Percentiles rank a stretch among this genome's conserved stretches.
Conservation (phyloP, 2,113 vertebrate species). For the Morone chrysops region DNA sequence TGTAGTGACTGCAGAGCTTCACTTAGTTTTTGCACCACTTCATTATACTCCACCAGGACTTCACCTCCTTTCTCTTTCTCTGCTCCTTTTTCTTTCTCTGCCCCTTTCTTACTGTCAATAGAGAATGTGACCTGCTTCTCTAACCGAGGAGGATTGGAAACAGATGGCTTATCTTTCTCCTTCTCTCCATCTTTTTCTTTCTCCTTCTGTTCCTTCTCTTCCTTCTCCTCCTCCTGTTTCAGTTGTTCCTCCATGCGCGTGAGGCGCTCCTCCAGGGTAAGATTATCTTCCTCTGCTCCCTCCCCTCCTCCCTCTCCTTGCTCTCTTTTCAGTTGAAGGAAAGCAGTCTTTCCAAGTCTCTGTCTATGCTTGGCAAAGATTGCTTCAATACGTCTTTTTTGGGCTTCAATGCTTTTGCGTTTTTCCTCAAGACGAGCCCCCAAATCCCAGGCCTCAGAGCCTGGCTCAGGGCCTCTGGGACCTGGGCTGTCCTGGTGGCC, state of each 20-base stretch:
- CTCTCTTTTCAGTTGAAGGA: slow-evolving; percentile 88
- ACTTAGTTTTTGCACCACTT: slow-evolving; percentile 90
- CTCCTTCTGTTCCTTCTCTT: slow-evolving; percentile 51
- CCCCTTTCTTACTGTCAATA: slow-evolving; percentile 81
- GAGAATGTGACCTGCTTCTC: slow-evolving; percentile 91
- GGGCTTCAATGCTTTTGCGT: slow-evolving; percentile 91
- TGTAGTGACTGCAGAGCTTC: slow-evolving; percentile 89
- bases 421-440: slow-evolving; percentile 92
- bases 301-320: slow-evolving; percentile 74
- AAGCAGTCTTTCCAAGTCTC: slow-evolving; percentile 90
- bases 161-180: slow-evolving; percentile 60
- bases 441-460: slow-evolving; percentile 88
- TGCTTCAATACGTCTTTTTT: slow-evolving; percentile 93
- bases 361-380: slow-evolving; percentile 94
- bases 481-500: slow-evolving; percentile 76
- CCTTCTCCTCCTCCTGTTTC: slow-evolving; percentile 69
- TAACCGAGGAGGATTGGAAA: slow-evolving; percentile 71
- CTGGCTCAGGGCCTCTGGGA: slow-evolving; percentile 79
- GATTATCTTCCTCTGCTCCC: slow-evolving; percentile 59
- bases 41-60: slow-evolving; percentile 88
- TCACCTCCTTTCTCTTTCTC: slow-evolving; percentile 70
- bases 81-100: slow-evolving; percentile 72
- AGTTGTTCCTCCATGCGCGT: slow-evolving; percentile 83
- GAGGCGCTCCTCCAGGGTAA: slow-evolving; percentile 84
- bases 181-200: slow-evolving; percentile 41